Conservation (phyloP, 2,113 vertebrate species). For the Leuciscus idus region DNA sequence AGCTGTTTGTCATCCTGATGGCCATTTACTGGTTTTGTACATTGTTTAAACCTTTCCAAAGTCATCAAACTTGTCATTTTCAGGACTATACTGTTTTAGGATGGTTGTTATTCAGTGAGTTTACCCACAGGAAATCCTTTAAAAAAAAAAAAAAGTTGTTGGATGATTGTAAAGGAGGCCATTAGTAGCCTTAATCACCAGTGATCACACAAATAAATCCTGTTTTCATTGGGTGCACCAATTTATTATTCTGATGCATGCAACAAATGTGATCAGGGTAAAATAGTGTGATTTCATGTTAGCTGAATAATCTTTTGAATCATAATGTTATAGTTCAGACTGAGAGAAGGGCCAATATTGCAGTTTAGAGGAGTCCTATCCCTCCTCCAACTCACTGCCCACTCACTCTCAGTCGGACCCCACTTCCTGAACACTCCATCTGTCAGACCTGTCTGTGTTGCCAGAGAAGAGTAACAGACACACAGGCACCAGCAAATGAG, state of each 20-base stretch:
- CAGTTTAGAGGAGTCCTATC: constrained; percentile 20
- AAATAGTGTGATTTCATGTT: not conserved
- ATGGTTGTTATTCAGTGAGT: not conserved
- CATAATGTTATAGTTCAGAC: constrained; percentile 7
- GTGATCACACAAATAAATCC: not conserved
- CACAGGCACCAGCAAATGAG: constrained; percentile 28
- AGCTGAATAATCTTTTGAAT: not conserved
- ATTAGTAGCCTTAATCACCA: not conserved
- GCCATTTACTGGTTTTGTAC: not conserved
- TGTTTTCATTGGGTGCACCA: not conserved
- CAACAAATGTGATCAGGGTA: not conserved
- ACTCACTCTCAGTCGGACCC: constrained; percentile 37
- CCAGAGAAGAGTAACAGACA: constrained; percentile 25
- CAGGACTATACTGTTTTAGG: constrained; percentile 7
- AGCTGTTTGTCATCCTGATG: constrained; percentile 5
- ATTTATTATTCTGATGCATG: not conserved
- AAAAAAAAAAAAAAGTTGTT: not conserved
- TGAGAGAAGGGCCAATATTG: constrained; percentile 14
- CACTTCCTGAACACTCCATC: constrained; percentile 48
- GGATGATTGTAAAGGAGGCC: not conserved
- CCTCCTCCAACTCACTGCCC: not conserved
- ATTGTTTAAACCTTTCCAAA: not conserved
- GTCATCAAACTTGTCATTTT: not conserved
- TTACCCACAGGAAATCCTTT: not conserved
- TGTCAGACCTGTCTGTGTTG: constrained; percentile 39